phyloP scores from a whole-genome alignment of 2,113 vertebrate genomes.

The Saiga tatarica region DNA sequence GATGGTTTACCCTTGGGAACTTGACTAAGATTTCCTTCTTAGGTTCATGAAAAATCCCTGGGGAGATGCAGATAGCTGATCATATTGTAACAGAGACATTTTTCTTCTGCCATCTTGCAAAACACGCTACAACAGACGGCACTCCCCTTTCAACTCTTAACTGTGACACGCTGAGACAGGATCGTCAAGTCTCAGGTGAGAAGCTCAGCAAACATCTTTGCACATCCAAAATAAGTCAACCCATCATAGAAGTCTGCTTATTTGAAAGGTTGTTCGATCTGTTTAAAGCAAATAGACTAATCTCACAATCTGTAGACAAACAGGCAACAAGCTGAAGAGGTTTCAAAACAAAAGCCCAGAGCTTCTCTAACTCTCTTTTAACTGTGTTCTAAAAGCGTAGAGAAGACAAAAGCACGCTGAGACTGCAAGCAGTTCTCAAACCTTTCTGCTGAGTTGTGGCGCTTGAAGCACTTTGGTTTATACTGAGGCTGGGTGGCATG shows the following conservation, averaged over 20 bases:
- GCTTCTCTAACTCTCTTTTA: slow-evolving; percentile 40
- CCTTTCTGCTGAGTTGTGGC: not conserved
- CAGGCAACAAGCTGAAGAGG: slow-evolving; percentile 49
- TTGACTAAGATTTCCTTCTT: not conserved
- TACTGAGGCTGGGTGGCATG: not conserved
- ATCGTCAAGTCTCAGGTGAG: not conserved
- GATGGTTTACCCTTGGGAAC: not conserved
- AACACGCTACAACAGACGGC: not conserved
- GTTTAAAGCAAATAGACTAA: slow-evolving; percentile 54
- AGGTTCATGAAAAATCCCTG: not conserved
- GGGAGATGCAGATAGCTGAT: not conserved
- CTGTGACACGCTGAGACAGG: not conserved
- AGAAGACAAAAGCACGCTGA: not conserved
- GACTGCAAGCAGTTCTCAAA: not conserved
- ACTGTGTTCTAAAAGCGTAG: slow-evolving; percentile 9
- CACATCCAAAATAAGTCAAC: slow-evolving; percentile 49
- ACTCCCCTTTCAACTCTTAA: not conserved
- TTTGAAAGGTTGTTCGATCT: slow-evolving; percentile 23
- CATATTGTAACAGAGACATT: not conserved
- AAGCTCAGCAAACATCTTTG: slow-evolving; percentile 7
- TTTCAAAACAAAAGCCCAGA: slow-evolving; percentile 61
- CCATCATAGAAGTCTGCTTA: not conserved
- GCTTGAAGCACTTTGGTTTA: not conserved
- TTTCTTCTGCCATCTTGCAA: not conserved
- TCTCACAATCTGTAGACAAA: slow-evolving; percentile 42